A percentile compares a stretch with the other conserved stretches of the same genome.
Evolutionary conservation across 2,888 invertebrate species (phyloP).

Genomic region (Napeogenes sylphis): DNA sequence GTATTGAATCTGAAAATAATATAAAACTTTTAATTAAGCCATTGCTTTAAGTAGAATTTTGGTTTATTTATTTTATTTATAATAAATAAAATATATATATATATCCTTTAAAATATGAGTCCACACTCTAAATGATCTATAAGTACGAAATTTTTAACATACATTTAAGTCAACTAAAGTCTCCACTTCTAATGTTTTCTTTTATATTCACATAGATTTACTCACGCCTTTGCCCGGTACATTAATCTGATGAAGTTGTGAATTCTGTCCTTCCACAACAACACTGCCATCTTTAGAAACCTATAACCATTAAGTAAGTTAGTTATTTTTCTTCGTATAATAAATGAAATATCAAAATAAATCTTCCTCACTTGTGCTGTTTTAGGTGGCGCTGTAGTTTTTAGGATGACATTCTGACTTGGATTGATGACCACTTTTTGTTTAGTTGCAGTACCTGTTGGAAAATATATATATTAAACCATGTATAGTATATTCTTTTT

Average conservation of each 20-base stretch:
- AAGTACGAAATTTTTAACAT: too few relatives aligned
- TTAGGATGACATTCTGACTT: conserved; percentile 55
- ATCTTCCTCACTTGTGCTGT: conserved; percentile 44
- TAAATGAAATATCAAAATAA: background rate
- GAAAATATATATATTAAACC: conserved; percentile 9
- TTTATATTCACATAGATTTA: conserved; percentile 18
- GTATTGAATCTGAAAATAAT: conserved; percentile 79
- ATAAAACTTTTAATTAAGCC: conserved; percentile 6
- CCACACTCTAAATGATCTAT: too few relatives aligned
- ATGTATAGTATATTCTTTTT: background rate
- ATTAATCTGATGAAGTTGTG: conserved; percentile 84
- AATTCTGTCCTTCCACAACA: conserved; percentile 49
- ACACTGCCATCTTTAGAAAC: conserved; percentile 47
- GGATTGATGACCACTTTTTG: conserved; percentile 56
- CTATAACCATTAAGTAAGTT: conserved; percentile 36
- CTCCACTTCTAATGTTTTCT: background rate
- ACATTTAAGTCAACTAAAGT: too few relatives aligned
- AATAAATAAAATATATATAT: background rate
- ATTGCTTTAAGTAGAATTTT: background rate
- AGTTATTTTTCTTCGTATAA: background rate
- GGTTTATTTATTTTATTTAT: too few relatives aligned
- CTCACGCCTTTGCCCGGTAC: conserved; percentile 83
- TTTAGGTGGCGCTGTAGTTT: conserved; percentile 48
- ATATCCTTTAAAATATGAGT: too few relatives aligned
- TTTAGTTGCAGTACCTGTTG: conserved; percentile 38